These are phyloP conservation scores for Holocentrus rufus DNA, from an alignment of 2,797 vertebrate species.

Conservation along the genomic window DNA sequence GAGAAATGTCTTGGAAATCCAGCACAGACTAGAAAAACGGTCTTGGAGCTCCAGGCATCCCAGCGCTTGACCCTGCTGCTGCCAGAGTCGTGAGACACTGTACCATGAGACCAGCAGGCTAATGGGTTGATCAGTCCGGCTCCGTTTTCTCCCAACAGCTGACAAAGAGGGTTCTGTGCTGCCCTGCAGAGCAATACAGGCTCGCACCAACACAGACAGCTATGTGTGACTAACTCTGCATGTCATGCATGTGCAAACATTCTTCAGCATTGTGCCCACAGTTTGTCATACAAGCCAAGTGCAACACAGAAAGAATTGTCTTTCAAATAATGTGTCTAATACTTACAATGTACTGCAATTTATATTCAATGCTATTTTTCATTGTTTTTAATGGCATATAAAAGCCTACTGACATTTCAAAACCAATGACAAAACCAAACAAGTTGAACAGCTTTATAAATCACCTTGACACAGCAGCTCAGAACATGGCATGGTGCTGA, in stretches of 20 bases:
- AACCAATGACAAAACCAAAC: too few species aligned
- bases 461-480: too few species aligned
- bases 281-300: background rate
- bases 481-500: too few species aligned
- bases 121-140: slow-evolving; percentile 45
- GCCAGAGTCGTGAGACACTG: slow-evolving; percentile 20
- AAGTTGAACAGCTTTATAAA: too few species aligned
- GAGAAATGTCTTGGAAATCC: background rate
- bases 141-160: slow-evolving; percentile 42
- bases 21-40: background rate
- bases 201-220: slow-evolving; percentile 16
- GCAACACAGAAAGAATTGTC: background rate
- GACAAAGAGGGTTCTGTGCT: slow-evolving; percentile 64
- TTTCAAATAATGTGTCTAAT: background rate
- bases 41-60: slow-evolving; percentile 6
- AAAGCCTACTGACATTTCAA: too few species aligned
- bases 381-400: too few species aligned
- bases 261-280: background rate
- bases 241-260: slow-evolving; percentile 16
- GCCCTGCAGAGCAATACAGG: slow-evolving; percentile 20
- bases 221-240: background rate
- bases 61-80: slow-evolving; percentile 44
- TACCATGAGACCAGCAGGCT: slow-evolving; percentile 31
- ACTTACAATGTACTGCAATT: background rate
- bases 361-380: too few species aligned